Evolutionary conservation across 2,113 vertebrate genomes (phyloP).

Genomic region (Notarius lentiginosus): DNA sequence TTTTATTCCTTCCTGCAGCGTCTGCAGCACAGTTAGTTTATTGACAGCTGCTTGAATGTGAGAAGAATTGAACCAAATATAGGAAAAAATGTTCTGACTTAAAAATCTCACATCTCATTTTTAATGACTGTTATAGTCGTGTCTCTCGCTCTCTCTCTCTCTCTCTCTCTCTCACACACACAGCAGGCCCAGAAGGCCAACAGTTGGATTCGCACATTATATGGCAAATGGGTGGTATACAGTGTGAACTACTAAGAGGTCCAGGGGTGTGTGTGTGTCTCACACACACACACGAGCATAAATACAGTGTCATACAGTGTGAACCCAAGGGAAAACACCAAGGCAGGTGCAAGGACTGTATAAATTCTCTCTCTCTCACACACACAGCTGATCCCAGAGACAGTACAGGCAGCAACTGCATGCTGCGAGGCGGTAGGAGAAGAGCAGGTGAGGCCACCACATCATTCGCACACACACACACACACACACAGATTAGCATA

Average conservation of each 20-base stretch:
- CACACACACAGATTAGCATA: constrained; percentile 41
- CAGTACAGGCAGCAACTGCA: constrained; percentile 24
- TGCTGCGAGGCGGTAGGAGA: neutral
- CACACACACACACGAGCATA: constrained; percentile 14
- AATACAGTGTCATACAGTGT: constrained; percentile 29
- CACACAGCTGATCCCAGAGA: constrained; percentile 22
- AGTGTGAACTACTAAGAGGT: constrained; percentile 23
- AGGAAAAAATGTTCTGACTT: neutral
- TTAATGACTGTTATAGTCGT: neutral
- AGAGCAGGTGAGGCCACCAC: constrained; percentile 18
- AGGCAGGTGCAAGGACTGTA: constrained; percentile 29
- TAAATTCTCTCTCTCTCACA: constrained; percentile 2
- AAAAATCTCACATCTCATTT: neutral
- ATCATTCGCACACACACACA: constrained; percentile 26
- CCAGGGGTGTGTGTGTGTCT: neutral
- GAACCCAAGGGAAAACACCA: constrained; percentile 18
- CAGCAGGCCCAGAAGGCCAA: constrained; percentile 5
- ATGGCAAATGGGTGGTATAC: neutral
- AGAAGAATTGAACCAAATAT: neutral
- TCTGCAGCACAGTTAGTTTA: neutral
- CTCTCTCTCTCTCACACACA: neutral
- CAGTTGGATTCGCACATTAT: constrained; percentile 33
- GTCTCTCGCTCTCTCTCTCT: too few relatives aligned
- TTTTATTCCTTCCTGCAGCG: neutral
- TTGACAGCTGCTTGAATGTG: neutral